Percentiles rank a stretch among this genome's conserved stretches.
These are phyloP conservation scores for Rhingia campestris DNA, from an alignment of 2,888 invertebrate genomes.

Conservation along the genomic window DNA sequence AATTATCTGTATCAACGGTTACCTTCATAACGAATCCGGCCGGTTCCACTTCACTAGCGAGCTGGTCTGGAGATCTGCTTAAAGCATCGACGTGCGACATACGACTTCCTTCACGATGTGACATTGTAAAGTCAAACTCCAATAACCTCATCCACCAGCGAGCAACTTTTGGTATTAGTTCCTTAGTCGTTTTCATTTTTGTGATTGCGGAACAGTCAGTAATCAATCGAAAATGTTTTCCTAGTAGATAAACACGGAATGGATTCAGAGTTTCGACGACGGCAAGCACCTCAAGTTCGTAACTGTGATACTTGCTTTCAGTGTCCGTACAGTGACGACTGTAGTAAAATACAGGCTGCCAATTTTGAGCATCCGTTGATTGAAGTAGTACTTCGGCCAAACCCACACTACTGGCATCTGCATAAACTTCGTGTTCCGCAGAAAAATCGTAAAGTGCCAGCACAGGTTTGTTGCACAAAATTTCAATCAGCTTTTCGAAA, in stretches of 20 bases:
- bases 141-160: conserved; percentile 73
- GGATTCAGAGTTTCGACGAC: conserved; percentile 39
- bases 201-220: conserved; percentile 38
- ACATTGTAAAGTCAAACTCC: conserved; percentile 70
- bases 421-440: conserved; percentile 10
- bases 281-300: conserved; percentile 30
- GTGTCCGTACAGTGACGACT: conserved; percentile 21
- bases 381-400: conserved; percentile 19
- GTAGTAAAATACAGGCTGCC: conserved; percentile 13
- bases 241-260: conserved; percentile 67
- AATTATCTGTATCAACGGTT: conserved; percentile 53
- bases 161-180: conserved; percentile 65
- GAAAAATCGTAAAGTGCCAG: neutral
- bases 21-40: conserved; percentile 30
- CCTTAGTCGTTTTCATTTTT: conserved; percentile 8
- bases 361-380: neutral
- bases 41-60: conserved; percentile 27
- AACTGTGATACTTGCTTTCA: conserved; percentile 19
- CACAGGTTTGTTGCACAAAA: conserved; percentile 3
- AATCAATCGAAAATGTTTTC: conserved; percentile 59
- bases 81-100: too few species aligned
- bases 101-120: conserved; percentile 63
- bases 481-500: conserved; percentile 2
- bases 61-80: conserved; percentile 44
- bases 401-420: conserved; percentile 7